Percentiles rank a stretch among this genome's conserved stretches.
Conservation (phyloP, 1,140 invertebrate species). For the Drosophila melanogaster region Release_6_plus_ISO1_MT NT_033777.3:5490501-5491000, state of each 20-base stretch:
- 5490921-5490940: slow-evolving; percentile 85
- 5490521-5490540: slow-evolving; percentile 93
- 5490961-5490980: slow-evolving; percentile 85
- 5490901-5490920: slow-evolving; percentile 64
- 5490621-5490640: slow-evolving; percentile 94
- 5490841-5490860: slow-evolving; percentile 69
- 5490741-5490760: slow-evolving; percentile 89
- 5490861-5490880: slow-evolving; percentile 73
- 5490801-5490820: slow-evolving; percentile 78
- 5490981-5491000: slow-evolving; percentile 67
- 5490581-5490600: slow-evolving; percentile 92
- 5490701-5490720: slow-evolving; percentile 99
- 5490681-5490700: slow-evolving; percentile 54
- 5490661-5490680: slow-evolving; percentile 14
- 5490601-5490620: slow-evolving; percentile 96
- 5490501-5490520: not conserved
- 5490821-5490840: slow-evolving; percentile 46
- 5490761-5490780: slow-evolving; percentile 88
- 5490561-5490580: slow-evolving; percentile 95
- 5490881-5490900: slow-evolving; percentile 68
- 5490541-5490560: slow-evolving; percentile 94
- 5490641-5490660: not conserved
- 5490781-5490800: slow-evolving; percentile 86
- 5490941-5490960: slow-evolving; percentile 89
- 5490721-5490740: slow-evolving; percentile 96